Evolutionary conservation across 2,888 invertebrate species (phyloP).

Genomic region (Drosophila falleni): DNA sequence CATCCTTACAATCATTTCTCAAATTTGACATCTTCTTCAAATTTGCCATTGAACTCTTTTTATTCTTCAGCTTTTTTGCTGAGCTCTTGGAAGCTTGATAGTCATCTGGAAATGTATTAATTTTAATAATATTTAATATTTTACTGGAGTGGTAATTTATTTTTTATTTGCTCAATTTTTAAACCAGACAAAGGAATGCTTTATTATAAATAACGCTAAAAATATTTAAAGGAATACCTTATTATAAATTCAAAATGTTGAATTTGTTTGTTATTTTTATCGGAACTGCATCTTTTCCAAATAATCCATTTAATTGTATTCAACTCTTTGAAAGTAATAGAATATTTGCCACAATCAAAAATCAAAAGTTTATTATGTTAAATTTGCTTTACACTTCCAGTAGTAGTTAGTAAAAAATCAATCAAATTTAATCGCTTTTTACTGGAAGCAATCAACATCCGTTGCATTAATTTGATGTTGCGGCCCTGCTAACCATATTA

Average conservation of each 20-base stretch:
- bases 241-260: too few species aligned
- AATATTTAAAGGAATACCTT: too few species aligned
- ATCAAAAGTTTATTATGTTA: not conserved
- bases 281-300: not conserved
- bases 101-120: not conserved
- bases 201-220: too few species aligned
- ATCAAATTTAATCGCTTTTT: slow-evolving; percentile 57
- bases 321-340: not conserved
- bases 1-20: not conserved
- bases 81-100: not conserved
- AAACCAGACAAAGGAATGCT: too few species aligned
- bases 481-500: slow-evolving; percentile 67
- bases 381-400: not conserved
- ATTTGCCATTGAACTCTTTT: not conserved
- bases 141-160: too few species aligned
- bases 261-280: too few species aligned
- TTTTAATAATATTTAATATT: too few species aligned
- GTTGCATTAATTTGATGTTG: slow-evolving; percentile 71
- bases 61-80: not conserved
- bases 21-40: slow-evolving; percentile 8
- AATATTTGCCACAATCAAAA: not conserved
- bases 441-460: slow-evolving; percentile 68
- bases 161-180: too few species aligned
- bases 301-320: not conserved
- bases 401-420: slow-evolving; percentile 28